These are phyloP conservation scores for Sebastes jordani DNA, from an alignment of 2,797 vertebrate genomes.

Conservation along the genomic window DNA sequence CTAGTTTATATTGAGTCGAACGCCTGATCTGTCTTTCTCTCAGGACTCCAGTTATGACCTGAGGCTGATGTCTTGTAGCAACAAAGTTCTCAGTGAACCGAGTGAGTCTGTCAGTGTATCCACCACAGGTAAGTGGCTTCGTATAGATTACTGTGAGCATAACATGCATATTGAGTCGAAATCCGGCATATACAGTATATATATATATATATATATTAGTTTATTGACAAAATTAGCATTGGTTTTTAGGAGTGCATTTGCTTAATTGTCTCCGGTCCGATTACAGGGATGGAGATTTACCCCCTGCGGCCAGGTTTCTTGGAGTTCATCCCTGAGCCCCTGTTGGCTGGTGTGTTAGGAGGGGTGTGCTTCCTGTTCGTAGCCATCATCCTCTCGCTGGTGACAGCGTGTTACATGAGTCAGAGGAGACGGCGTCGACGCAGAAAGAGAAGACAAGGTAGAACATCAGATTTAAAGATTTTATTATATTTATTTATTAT, in stretches of 20 bases:
- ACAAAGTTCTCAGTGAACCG: conserved; percentile 88
- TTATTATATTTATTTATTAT: neutral
- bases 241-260: neutral
- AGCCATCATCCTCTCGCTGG: conserved; percentile 89
- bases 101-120: conserved; percentile 90
- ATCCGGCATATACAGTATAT: neutral
- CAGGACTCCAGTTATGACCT: conserved; percentile 93
- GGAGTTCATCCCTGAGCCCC: conserved; percentile 88
- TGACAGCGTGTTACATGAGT: conserved; percentile 90
- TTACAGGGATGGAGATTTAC: conserved; percentile 92
- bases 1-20: neutral
- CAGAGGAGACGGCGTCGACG: conserved; percentile 77
- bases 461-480: neutral
- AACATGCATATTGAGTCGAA: neutral
- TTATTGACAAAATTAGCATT: neutral
- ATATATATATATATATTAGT: neutral
- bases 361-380: conserved; percentile 93
- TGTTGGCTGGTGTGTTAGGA: conserved; percentile 91
- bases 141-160: neutral
- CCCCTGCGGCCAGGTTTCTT: conserved; percentile 87
- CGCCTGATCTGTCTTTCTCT: conserved; percentile 8
- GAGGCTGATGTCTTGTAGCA: conserved; percentile 89
- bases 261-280: neutral
- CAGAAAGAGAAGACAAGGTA: conserved; percentile 83
- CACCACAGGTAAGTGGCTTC: conserved; percentile 84